Evolutionary conservation across 2,113 vertebrate genomes (phyloP).

Genomic region (Sardina pilchardus): DNA sequence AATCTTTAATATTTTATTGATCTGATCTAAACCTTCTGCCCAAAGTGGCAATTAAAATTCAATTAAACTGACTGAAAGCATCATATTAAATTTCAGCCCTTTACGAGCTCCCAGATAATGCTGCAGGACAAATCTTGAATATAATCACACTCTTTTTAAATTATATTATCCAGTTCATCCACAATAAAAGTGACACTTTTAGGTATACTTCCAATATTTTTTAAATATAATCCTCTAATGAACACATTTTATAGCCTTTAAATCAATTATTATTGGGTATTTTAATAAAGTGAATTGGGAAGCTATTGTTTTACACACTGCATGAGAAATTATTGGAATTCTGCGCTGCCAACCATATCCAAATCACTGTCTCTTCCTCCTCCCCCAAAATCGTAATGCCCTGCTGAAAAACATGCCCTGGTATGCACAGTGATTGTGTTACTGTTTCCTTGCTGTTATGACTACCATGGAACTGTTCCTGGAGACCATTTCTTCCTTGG

Average conservation of each 20-base stretch:
- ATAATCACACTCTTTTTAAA: conserved; percentile 99
- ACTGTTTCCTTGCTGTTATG: conserved; percentile 18
- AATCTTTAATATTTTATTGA: conserved; percentile 99
- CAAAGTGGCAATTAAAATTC: conserved; percentile 99
- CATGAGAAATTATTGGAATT: conserved; percentile 80
- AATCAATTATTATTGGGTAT: conserved; percentile 98
- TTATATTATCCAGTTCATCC: conserved; percentile 98
- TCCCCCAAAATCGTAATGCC: conserved; percentile 13
- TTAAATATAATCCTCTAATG: conserved; percentile 98
- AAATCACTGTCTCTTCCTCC: conserved; percentile 59
- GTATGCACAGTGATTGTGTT: not conserved
- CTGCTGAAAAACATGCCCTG: conserved; percentile 14
- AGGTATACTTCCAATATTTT: conserved; percentile 99
- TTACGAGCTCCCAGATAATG: conserved; percentile 99
- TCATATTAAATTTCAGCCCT: conserved; percentile 99
- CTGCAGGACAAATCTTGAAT: conserved; percentile 98
- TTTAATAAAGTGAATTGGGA: conserved; percentile 92
- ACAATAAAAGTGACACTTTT: conserved; percentile 99
- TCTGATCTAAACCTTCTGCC: conserved; percentile 99
- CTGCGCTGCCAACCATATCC: conserved; percentile 76
- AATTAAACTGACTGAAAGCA: conserved; percentile 99
- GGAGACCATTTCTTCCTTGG: not conserved
- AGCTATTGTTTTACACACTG: conserved; percentile 88
- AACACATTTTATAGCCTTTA: conserved; percentile 98
- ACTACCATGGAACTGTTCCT: conserved; percentile 2